phyloP scores from a whole-genome alignment of 2,888 invertebrate genomes.

The Tortrix viridana region DNA sequence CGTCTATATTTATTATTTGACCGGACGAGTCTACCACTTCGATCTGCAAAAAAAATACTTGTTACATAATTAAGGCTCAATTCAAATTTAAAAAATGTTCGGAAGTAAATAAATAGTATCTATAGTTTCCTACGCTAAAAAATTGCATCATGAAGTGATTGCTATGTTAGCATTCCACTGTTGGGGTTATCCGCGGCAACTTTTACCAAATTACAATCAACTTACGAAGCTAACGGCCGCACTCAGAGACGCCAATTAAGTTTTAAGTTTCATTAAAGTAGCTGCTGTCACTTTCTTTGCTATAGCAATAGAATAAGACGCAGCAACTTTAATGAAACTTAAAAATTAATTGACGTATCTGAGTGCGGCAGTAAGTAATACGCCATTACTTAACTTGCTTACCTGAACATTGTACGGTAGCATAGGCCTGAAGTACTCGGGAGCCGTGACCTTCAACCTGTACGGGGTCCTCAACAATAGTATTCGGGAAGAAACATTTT shows the following conservation, averaged over 20 bases:
- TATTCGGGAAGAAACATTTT: conserved; percentile 88
- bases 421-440: conserved; percentile 95
- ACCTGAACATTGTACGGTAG: conserved; percentile 93
- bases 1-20: conserved; percentile 58
- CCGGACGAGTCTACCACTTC: conserved; percentile 72
- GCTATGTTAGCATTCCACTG: not conserved
- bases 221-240: no score
- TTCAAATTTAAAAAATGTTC: no score
- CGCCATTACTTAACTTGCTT: conserved; percentile 25
- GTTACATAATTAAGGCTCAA: not conserved
- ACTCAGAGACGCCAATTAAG: no score
- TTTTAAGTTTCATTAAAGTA: no score
- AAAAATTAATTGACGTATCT: no score
- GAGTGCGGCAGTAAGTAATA: not conserved
- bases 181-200: no score
- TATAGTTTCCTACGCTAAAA: no score
- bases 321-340: no score
- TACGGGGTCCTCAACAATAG: conserved; percentile 85
- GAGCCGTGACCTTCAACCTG: conserved; percentile 90
- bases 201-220: not conserved
- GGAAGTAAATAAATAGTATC: no score
- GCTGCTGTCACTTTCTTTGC: no score
- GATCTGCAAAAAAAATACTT: conserved; percentile 52
- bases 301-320: no score
- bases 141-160: no score